These are phyloP conservation scores for Chamaetylas fuelleborni DNA, from an alignment of 2,113 vertebrate species.

Conservation along the genomic window DNA sequence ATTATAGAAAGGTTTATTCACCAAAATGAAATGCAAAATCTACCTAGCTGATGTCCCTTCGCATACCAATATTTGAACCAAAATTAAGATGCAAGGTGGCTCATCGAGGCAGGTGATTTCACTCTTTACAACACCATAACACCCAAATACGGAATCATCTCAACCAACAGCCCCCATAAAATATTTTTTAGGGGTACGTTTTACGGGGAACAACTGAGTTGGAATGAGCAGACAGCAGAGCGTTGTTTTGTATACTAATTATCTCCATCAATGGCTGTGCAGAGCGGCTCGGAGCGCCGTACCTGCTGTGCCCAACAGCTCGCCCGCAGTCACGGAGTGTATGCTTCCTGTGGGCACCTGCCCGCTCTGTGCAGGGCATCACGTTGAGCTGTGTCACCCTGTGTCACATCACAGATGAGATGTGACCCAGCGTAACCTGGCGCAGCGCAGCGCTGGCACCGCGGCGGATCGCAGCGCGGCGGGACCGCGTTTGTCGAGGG, in stretches of 20 bases:
- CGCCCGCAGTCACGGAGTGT: slow-evolving; percentile 1
- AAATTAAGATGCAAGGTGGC: not conserved
- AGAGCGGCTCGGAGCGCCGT: not conserved
- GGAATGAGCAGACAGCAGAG: slow-evolving; percentile 30
- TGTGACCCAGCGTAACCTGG: slow-evolving; percentile 42
- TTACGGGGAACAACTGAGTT: not conserved
- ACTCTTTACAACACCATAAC: not conserved
- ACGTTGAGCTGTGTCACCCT: slow-evolving; percentile 44
- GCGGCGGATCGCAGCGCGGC: not conserved
- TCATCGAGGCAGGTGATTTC: not conserved
- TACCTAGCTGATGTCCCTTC: not conserved
- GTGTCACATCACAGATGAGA: slow-evolving; percentile 64
- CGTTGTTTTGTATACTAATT: slow-evolving; percentile 54
- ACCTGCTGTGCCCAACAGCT: slow-evolving; percentile 59
- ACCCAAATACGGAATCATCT: not conserved
- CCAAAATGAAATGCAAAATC: not conserved
- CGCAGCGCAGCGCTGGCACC: not conserved
- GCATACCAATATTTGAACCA: not conserved
- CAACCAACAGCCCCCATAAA: not conserved
- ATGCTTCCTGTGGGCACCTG: slow-evolving; percentile 70
- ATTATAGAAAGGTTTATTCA: not conserved
- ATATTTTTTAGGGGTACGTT: not conserved
- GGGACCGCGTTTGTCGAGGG: not conserved
- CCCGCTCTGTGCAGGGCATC: slow-evolving; percentile 34
- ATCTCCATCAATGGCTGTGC: slow-evolving; percentile 32